Base-by-base conservation (phyloP, 2,797 vertebrate genomes). In the Eupleurogrammus muticus region DNA sequence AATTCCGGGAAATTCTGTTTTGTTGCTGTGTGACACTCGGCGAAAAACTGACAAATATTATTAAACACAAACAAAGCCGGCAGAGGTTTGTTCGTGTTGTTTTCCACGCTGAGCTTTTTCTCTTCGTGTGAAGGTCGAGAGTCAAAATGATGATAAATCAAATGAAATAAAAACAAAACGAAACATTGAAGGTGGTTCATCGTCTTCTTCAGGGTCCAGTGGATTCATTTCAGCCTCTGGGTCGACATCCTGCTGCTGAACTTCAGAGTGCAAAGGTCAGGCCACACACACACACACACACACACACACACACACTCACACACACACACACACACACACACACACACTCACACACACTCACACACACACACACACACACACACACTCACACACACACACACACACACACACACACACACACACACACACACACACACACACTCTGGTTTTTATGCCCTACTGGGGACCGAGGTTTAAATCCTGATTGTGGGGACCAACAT, bases 21-120 rank as follows among this genome's bases (percentile, higher is more conserved):
- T 53, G 46, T 42, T 63, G 65, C 42, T 32, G 32, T 32, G 60
- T 23, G 34, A 66, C 44, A 56, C 47, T 11, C 4, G 16, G 19
- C 17, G 3, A 28, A 0, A 73, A 65, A 60, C 47, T 48, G 47
- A 61, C 51, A 51, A 65, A 60, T 47, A 67, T 47, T 71, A 47
- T 46, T 35, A 50, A 66, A 71, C 20, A 56, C 6, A 71, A 66
- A 72, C 4, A 2, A 56, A 42, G 32, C 17, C 24, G 10, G 51
- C 56, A 70, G 67, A 14, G 13, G 28, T 58, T 59, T 69, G 63
- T 63, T 69, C 32, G 21, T 58, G 38, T 14, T 55, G 21, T 66
- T 51, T 51, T 50, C 28, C 44, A 42, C 61, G 38, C 17, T 28
- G 38, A 24, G 36, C 46, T 38, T 49, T 52, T 4, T 36, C 12